Conservation (phyloP, 2,888 invertebrate species). For the Nomada flava region DNA sequence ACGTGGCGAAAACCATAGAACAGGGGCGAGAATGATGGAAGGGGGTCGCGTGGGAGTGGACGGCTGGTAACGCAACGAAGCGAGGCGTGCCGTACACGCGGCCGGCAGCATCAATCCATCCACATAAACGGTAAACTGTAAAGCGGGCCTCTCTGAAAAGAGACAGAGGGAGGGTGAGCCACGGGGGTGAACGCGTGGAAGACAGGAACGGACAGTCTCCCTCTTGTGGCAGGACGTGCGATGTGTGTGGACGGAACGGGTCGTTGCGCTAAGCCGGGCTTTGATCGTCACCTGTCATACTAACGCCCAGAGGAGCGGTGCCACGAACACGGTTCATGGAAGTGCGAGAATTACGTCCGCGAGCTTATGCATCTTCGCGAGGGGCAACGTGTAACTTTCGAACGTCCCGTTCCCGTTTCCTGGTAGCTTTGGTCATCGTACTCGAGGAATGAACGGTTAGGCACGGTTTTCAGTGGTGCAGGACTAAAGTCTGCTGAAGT, state of each 20-base stretch:
- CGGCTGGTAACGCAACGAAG: constrained; percentile 84
- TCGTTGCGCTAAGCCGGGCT: constrained; percentile 81
- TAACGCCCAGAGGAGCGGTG: constrained; percentile 64
- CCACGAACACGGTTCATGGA: constrained; percentile 55
- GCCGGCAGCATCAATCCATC: constrained; percentile 83
- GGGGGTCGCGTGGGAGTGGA: constrained; percentile 84
- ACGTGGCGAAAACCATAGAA: constrained; percentile 51
- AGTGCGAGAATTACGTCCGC: constrained; percentile 64
- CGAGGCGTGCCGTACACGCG: constrained; percentile 83
- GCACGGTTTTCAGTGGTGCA: neutral
- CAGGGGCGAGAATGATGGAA: constrained; percentile 75
- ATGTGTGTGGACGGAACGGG: constrained; percentile 80
- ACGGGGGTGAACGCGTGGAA: constrained; percentile 19
- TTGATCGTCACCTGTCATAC: constrained; percentile 82
- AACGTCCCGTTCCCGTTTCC: neutral
- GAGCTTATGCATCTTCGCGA: constrained; percentile 48
- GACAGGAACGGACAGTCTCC: constrained; percentile 53
- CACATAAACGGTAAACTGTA: constrained; percentile 82
- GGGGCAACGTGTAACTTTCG: neutral
- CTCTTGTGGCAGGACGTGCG: constrained; percentile 65
- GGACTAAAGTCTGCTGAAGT: neutral
- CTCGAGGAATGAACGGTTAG: neutral
- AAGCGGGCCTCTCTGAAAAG: constrained; percentile 59
- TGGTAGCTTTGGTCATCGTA: neutral
- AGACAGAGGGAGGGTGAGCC: constrained; percentile 30